Evolutionary conservation across 2,797 vertebrate genomes (phyloP).

Genomic region (Alectoris magna): DNA sequence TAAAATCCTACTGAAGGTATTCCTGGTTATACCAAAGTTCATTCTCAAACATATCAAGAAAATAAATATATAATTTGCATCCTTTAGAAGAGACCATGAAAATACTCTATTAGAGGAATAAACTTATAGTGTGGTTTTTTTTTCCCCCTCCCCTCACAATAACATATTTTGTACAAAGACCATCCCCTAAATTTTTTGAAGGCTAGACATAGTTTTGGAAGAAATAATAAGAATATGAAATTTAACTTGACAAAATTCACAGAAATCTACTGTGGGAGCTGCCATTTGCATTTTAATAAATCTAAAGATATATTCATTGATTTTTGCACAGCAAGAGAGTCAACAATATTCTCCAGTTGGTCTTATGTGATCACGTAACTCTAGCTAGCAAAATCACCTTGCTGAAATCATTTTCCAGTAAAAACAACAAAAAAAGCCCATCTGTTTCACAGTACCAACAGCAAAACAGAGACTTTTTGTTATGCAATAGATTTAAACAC

Average conservation of each 20-base stretch:
- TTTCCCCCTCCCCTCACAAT: neutral
- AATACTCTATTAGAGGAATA: neutral
- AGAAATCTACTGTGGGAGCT: neutral
- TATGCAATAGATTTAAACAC: neutral
- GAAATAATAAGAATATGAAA: neutral
- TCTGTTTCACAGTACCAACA: neutral
- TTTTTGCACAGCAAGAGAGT: neutral
- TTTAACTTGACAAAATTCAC: neutral
- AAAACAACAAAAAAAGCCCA: neutral
- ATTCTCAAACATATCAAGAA: neutral
- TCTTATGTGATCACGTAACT: neutral
- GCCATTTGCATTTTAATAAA: neutral
- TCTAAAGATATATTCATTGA: neutral
- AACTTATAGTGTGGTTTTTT: neutral
- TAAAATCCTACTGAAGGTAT: neutral
- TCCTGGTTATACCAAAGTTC: neutral
- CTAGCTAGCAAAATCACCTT: neutral
- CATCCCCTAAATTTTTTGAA: neutral
- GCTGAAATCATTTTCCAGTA: neutral
- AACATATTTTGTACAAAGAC: neutral
- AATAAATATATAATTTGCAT: neutral
- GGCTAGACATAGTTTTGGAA: neutral
- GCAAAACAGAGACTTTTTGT: neutral
- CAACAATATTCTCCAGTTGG: neutral
- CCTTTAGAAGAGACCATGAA: neutral